A percentile compares a stretch with the other conserved stretches of the same genome.
Evolutionary conservation across 2,113 vertebrate species (phyloP).

Genomic region (Cyphomyrus plagiostoma): DNA sequence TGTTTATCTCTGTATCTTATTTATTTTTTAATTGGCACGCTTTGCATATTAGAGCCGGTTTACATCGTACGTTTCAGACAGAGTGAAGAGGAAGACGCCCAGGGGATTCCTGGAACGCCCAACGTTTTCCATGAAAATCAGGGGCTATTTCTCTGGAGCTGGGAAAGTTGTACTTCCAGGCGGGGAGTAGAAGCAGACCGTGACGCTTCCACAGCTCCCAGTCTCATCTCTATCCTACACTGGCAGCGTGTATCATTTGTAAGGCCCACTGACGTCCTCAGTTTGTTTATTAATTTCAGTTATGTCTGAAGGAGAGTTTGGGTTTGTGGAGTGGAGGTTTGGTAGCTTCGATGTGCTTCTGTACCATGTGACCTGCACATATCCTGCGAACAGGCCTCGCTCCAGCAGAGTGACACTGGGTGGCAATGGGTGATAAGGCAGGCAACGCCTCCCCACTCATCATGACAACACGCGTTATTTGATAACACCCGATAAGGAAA

Average conservation of each 20-base stretch:
- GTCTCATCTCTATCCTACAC: neutral
- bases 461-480: constrained; percentile 39
- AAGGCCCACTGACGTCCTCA: neutral
- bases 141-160: neutral
- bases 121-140: neutral
- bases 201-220: neutral
- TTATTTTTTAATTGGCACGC: neutral
- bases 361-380: neutral
- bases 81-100: neutral
- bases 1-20: neutral
- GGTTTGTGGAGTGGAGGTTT: neutral
- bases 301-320: neutral
- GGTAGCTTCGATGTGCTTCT: neutral
- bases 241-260: neutral
- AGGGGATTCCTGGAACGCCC: neutral
- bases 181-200: neutral
- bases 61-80: neutral
- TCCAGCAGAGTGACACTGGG: constrained; percentile 32
- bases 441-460: constrained; percentile 33
- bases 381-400: neutral
- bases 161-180: neutral
- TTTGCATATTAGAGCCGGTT: neutral
- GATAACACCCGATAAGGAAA: constrained; percentile 11
- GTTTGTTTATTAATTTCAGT: neutral
- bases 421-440: constrained; percentile 36